Percentiles rank a stretch among this genome's conserved stretches.
Evolutionary conservation across 2,888 invertebrate genomes (phyloP).

Genomic region (Polymixis lichenea): DNA sequence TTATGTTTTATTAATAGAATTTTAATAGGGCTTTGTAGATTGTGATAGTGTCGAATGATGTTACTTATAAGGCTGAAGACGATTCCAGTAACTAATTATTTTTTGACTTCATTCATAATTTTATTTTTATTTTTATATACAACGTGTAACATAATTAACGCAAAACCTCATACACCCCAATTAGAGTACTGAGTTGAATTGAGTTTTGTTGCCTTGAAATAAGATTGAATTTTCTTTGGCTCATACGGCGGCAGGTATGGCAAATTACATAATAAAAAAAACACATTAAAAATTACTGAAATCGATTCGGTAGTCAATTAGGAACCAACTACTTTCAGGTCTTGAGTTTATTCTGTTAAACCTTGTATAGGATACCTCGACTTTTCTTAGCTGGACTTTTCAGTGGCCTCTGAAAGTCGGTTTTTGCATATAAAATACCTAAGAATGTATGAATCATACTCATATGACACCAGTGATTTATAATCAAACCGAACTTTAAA

Average conservation of each 20-base stretch:
- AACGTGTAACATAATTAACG: too few species aligned
- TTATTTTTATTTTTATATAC: too few species aligned
- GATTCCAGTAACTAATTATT: not conserved
- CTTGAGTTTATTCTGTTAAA: too few species aligned
- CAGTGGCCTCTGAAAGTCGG: not conserved
- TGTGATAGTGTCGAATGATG: not conserved
- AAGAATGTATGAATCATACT: constrained; percentile 11
- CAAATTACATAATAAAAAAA: too few species aligned
- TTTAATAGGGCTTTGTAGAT: constrained; percentile 29
- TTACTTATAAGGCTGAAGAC: not conserved
- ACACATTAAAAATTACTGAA: too few species aligned
- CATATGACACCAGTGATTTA: constrained; percentile 29
- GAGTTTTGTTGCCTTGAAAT: too few species aligned
- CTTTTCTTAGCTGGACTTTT: not conserved
- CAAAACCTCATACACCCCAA: too few species aligned
- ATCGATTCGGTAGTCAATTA: too few species aligned
- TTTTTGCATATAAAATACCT: not conserved
- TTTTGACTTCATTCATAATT: not conserved
- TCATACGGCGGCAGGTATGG: too few species aligned
- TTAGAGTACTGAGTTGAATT: too few species aligned
- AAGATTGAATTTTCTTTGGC: too few species aligned
- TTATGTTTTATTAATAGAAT: constrained; percentile 47
- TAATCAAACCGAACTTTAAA: constrained; percentile 16
- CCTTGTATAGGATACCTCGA: not conserved
- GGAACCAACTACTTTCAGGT: too few species aligned